phyloP scores from a whole-genome alignment of 2,113 vertebrate genomes.

The Platysteira castanea region DNA sequence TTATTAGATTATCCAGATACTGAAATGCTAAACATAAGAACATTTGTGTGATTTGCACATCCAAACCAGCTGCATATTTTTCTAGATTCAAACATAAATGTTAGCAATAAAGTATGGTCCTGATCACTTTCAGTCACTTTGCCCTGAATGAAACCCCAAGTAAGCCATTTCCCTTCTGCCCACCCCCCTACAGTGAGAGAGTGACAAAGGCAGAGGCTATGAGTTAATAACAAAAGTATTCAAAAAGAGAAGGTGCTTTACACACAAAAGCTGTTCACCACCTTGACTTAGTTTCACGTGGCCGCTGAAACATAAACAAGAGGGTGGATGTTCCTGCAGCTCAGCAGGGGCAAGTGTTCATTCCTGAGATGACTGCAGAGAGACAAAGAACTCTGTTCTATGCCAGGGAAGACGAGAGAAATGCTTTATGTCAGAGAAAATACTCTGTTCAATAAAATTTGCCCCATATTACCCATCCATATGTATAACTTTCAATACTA shows the following conservation, averaged over 20 bases:
- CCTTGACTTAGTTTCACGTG: accelerated
- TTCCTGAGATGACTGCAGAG: not conserved
- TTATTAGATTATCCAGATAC: not conserved
- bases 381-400: not conserved
- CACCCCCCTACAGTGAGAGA: not conserved
- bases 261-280: not conserved
- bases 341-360: not conserved
- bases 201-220: not conserved
- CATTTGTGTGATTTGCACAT: not conserved
- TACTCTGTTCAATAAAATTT: not conserved
- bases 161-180: not conserved
- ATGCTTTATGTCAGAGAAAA: not conserved
- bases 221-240: not conserved
- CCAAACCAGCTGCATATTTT: not conserved
- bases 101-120: not conserved
- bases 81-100: not conserved
- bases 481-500: not conserved
- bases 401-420: not conserved
- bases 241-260: not conserved
- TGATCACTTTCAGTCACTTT: not conserved
- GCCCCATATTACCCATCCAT: not conserved
- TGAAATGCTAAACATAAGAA: not conserved
- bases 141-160: not conserved
- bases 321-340: not conserved
- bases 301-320: accelerated